A percentile compares a stretch with the other conserved stretches of the same genome.
phyloP scores from a whole-genome alignment of 2,797 vertebrate species.

The Benthosema pterotum region DNA sequence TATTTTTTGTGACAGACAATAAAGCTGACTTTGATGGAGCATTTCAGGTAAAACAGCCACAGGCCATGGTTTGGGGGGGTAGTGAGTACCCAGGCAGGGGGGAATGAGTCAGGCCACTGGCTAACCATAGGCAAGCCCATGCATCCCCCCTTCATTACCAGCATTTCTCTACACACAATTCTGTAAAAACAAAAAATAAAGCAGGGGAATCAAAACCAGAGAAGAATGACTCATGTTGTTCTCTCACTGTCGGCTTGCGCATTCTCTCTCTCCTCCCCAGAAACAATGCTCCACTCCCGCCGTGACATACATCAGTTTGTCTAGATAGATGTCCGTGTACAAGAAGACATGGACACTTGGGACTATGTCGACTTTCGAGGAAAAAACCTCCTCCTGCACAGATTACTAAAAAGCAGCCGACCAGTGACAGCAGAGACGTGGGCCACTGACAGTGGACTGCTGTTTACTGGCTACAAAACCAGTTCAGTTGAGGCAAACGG shows the following conservation, averaged over 20 bases:
- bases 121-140: constrained; percentile 14
- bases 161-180: background rate
- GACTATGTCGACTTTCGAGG: constrained; percentile 15
- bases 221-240: constrained; percentile 1
- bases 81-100: constrained; percentile 12
- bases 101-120: constrained; percentile 11
- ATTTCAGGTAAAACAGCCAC: constrained; percentile 24
- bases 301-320: constrained; percentile 21
- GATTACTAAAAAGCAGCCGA: constrained; percentile 26
- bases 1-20: no score
- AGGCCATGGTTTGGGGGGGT: constrained; percentile 23
- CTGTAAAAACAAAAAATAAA: background rate
- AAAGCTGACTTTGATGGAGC: constrained; percentile 7
- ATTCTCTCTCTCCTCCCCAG: constrained; percentile 1
- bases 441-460: constrained; percentile 47
- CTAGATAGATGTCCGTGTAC: constrained; percentile 13
- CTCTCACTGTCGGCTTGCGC: background rate
- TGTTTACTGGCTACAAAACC: constrained; percentile 51
- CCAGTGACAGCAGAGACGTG: constrained; percentile 24
- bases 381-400: constrained; percentile 11
- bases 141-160: constrained; percentile 13
- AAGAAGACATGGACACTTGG: background rate
- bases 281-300: constrained; percentile 14
- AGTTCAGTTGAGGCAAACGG: constrained; percentile 59
- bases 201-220: constrained; percentile 12